Evolutionary conservation across 2,797 vertebrate species (phyloP), one percentile per base, ranked within the genome.

Genomic region (Cossypha polioptera): DNA sequence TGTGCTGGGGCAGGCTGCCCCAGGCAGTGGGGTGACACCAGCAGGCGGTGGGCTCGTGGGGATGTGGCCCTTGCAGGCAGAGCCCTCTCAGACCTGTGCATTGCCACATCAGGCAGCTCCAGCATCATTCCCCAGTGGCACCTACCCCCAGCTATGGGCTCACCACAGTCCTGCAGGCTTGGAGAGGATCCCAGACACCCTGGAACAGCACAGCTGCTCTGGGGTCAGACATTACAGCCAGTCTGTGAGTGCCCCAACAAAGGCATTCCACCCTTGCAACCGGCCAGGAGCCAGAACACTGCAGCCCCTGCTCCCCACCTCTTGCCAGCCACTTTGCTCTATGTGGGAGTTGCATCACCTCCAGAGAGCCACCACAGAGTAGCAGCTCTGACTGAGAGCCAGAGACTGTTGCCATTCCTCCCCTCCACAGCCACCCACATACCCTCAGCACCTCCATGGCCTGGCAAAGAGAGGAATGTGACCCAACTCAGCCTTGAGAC

Each of bases 281-380:
- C 42, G 57, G 16, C n/a, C 38, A 94, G 4, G 18, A 53, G 1
- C 53, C 88, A 8, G 96, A 98, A 93, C 71, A 88, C 24, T 21
- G 48, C 2, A 97, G 97, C 5, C 82, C 35, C 61, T 24, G 21
- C 77, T 86, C 28, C 67, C 55, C 97, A 97, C 55, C 66, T 82
- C 38, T 91, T 88, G 24, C 95, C 95, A 28, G 96, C 91, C 29
- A 75, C 93, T 10, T 80, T 98, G 50, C 91, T 98, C 59, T 25
- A 5, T 8, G 28, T 33, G 8, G 5, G 84, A 21, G 59, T 50
- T 42, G 26, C 10, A 5, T 75, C 84, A 53, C 85, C 68, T 54
- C 35, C 72, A 74, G 95, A 97, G 65, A 98, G 43, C 40, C 16
- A 72, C 15, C 2, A 1, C 10, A 16, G 85, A 96, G 36, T 28